A percentile compares a stretch with the other conserved stretches of the same genome.
Evolutionary conservation across 2,888 invertebrate genomes (phyloP).

Genomic region (Melinaea marsaeus): DNA sequence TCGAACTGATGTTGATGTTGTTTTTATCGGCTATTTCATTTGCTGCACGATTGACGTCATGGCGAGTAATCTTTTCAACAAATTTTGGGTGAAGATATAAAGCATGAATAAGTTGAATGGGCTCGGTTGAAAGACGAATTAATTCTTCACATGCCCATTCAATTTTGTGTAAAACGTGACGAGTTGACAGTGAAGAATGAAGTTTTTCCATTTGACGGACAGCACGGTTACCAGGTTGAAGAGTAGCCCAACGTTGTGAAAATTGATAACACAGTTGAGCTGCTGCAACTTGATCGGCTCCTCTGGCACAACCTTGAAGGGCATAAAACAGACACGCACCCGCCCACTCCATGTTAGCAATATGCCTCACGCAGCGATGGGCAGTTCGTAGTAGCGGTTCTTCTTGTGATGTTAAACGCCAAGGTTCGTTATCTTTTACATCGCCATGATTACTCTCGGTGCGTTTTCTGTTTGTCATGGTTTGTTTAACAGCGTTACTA

Average conservation of each 20-base stretch:
- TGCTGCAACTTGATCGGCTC: constrained; percentile 74
- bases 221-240: constrained; percentile 70
- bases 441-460: constrained; percentile 46
- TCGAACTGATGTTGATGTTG: constrained; percentile 66
- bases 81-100: constrained; percentile 68
- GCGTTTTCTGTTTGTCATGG: constrained; percentile 67
- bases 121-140: constrained; percentile 63
- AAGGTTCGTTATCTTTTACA: constrained; percentile 57
- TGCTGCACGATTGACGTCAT: constrained; percentile 67
- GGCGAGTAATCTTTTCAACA: constrained; percentile 60
- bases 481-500: constrained; percentile 74
- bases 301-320: constrained; percentile 70
- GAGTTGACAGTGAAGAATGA: constrained; percentile 67
- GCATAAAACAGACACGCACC: constrained; percentile 74
- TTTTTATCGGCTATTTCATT: constrained; percentile 75
- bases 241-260: constrained; percentile 70
- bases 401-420: constrained; percentile 64
- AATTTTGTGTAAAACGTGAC: constrained; percentile 69
- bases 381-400: constrained; percentile 68
- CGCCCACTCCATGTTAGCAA: constrained; percentile 76
- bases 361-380: constrained; percentile 68
- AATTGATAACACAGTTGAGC: constrained; percentile 73
- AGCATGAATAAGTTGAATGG: constrained; percentile 66
- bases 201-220: constrained; percentile 72
- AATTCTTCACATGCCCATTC: constrained; percentile 72